Base-by-base conservation (phyloP, 2,797 vertebrate species). In the Tokudaia muenninki region DNA sequence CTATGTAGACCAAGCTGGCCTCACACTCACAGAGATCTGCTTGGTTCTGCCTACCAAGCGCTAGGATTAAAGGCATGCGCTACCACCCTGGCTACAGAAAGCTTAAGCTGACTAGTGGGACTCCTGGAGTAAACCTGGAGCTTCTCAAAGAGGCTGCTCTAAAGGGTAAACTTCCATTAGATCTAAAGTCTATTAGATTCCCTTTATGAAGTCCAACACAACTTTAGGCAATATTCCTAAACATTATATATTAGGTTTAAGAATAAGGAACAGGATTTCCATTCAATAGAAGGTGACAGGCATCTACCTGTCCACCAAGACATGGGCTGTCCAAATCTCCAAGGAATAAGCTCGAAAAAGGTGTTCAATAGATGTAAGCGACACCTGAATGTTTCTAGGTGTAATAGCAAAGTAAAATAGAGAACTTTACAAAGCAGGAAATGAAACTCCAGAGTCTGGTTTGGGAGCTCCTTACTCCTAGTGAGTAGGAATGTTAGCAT, bases 131-230 rank as follows among this genome's bases (percentile, higher is more conserved):
- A 57, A 91, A 24, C 8, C 78, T 34, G 2, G 29, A 37, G 41
- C 82, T 41, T 81, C 65, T 44, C 74, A 70, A 78, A 87, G 75
- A 41, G 75, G 57, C 59, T 75, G 61, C 44, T 78, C 37, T 79
- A 31, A 92, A 94, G 12, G 16, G 13, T 41, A 80, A 75, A 80
- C n/a, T 94, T 94, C 13, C 65, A 81, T 41, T 44, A 89, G 74
- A 24, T 89, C 87, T 92, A 86, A 94, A 5, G 37, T 79, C 34
- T 91, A 55, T 11, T 44, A 91, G 61, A 17, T 50, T 52, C 12
- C 7, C 22, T 91, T 82, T 17, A 52, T 61, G 44, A 67, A 55
- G 86, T 11, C 31, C 70, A 79, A 78, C 7, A 61, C n/a, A 34
- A 24, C 67, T 41, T 34, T 63, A 95, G 44, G 50, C 41, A 67